Conservation (phyloP, 2,113 vertebrate species). For the Scalopus aquaticus region DNA sequence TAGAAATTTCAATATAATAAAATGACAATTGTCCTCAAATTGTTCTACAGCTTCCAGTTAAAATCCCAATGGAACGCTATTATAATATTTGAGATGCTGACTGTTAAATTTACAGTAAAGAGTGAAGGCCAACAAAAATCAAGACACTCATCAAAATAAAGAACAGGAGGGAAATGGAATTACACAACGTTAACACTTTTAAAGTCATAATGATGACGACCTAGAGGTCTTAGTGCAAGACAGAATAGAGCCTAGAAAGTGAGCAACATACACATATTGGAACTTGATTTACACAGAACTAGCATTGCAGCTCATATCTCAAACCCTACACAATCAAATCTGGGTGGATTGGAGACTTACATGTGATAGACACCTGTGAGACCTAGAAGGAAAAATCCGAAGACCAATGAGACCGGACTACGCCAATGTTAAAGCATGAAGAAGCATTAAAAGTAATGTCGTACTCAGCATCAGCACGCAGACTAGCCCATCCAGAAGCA, state of each 20-base stretch:
- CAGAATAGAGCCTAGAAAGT: background rate
- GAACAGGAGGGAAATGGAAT: background rate
- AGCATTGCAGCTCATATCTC: background rate
- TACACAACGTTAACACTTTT: background rate
- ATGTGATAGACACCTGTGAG: background rate
- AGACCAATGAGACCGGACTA: background rate
- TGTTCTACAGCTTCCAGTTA: background rate
- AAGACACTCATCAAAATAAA: background rate
- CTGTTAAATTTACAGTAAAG: background rate
- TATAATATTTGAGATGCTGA: background rate
- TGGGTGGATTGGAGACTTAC: background rate
- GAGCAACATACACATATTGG: background rate
- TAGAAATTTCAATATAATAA: constrained; percentile 3
- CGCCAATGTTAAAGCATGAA: background rate
- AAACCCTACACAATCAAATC: background rate
- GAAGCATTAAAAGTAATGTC: background rate
- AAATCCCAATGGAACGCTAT: background rate
- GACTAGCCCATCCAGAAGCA: background rate
- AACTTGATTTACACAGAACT: background rate
- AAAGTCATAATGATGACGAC: background rate
- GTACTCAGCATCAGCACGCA: background rate
- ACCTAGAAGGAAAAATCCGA: background rate
- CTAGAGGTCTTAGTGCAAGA: background rate
- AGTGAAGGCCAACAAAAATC: background rate
- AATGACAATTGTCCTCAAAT: background rate